A percentile compares a stretch with the other conserved stretches of the same genome.
phyloP scores from a whole-genome alignment of 1,140 invertebrate genomes.

The Drosophila varians region DNA sequence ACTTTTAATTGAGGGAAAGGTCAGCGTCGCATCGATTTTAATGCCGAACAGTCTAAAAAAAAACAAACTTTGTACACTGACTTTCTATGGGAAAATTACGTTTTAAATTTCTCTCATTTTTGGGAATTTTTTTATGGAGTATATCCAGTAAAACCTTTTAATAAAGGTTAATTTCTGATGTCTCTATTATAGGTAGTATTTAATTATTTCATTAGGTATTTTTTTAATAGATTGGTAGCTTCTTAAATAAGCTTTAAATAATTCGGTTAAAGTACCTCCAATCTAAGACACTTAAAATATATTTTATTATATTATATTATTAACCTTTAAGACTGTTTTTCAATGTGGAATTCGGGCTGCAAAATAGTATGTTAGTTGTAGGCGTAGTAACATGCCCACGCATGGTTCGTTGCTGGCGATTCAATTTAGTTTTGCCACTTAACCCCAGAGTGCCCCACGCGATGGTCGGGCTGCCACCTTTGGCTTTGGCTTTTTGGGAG shows the following conservation, averaged over 20 bases:
- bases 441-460: conserved; percentile 54
- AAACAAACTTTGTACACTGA: conserved; percentile 8
- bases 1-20: conserved; percentile 75
- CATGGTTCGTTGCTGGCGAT: conserved; percentile 50
- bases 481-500: conserved; percentile 3
- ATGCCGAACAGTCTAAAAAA: conserved; percentile 29
- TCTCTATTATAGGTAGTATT: too few relatives aligned
- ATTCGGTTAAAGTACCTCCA: too few relatives aligned
- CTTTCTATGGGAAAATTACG: neutral
- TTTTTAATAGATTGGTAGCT: too few relatives aligned
- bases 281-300: too few relatives aligned
- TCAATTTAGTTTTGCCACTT: conserved; percentile 73
- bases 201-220: too few relatives aligned
- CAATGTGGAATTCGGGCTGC: conserved; percentile 10
- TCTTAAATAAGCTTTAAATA: too few relatives aligned
- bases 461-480: conserved; percentile 7
- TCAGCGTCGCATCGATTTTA: conserved; percentile 74
- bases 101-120: neutral
- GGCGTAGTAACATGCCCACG: conserved; percentile 55
- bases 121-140: neutral
- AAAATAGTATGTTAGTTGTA: conserved; percentile 42
- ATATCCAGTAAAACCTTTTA: too few relatives aligned
- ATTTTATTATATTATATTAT: neutral
- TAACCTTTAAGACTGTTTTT: neutral
- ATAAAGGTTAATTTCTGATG: too few relatives aligned